phyloP scores from a whole-genome alignment of 2,888 invertebrate species.

The Spialia ferax region DNA sequence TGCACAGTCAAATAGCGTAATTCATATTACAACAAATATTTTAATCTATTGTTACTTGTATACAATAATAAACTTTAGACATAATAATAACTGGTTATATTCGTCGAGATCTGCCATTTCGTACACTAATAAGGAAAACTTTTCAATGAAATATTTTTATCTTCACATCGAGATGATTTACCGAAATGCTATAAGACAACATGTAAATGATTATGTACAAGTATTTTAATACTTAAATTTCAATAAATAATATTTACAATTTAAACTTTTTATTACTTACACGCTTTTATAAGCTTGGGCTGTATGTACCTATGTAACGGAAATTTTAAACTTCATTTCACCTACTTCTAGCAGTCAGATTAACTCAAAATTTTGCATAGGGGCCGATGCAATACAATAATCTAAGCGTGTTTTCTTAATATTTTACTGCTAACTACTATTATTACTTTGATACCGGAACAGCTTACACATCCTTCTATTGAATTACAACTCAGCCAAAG shows the following conservation, averaged over 20 bases:
- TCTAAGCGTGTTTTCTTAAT: too few species aligned
- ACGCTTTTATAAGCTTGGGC: too few species aligned
- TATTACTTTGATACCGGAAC: too few species aligned
- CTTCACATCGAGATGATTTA: constrained; percentile 61
- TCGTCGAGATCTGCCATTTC: constrained; percentile 70
- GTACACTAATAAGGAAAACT: constrained; percentile 71
- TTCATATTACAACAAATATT: constrained; percentile 81
- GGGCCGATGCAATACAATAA: too few species aligned
- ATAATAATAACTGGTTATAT: constrained; percentile 84
- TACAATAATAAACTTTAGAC: constrained; percentile 85
- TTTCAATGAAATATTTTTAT: constrained; percentile 54
- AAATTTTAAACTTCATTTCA: too few species aligned
- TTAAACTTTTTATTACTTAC: too few species aligned
- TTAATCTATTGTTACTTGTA: constrained; percentile 81
- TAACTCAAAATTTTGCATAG: too few species aligned
- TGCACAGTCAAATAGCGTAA: constrained; percentile 71
- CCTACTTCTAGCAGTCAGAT: too few species aligned
- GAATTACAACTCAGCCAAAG: too few species aligned
- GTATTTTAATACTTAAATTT: constrained; percentile 46
- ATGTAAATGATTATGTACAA: constrained; percentile 62
- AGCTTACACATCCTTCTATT: too few species aligned
- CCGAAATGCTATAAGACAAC: constrained; percentile 59
- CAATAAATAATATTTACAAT: constrained; percentile 3
- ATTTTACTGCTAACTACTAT: too few species aligned
- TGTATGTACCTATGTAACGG: too few species aligned